These are phyloP conservation scores for Limnephilus marmoratus DNA, from an alignment of 2,888 invertebrate species.

Conservation along the genomic window DNA sequence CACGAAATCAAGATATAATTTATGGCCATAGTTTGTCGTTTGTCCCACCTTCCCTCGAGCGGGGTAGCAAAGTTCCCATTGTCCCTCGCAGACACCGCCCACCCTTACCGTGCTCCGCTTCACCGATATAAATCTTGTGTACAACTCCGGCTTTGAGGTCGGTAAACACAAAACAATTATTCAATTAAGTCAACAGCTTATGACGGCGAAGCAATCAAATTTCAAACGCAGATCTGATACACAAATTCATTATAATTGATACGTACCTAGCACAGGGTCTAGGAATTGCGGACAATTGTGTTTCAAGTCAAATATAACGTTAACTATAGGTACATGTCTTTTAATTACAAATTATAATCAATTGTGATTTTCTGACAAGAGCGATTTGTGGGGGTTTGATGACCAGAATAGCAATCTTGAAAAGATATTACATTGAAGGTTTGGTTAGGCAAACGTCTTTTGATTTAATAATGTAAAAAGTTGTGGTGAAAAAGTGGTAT, in stretches of 20 bases:
- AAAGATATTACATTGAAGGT: too few relatives aligned
- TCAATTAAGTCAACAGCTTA: constrained; percentile 9
- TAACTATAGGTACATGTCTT: background rate
- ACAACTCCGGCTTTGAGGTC: constrained; percentile 20
- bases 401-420: too few relatives aligned
- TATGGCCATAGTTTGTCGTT: constrained; percentile 23
- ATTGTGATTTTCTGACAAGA: background rate
- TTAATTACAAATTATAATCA: background rate
- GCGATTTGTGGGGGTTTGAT: background rate
- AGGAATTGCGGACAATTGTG: background rate
- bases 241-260: background rate
- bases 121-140: constrained; percentile 25
- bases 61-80: background rate
- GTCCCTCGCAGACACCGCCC: constrained; percentile 9
- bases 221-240: background rate
- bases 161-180: constrained; percentile 31
- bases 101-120: background rate
- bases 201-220: constrained; percentile 14
- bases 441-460: too few relatives aligned
- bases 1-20: constrained; percentile 36
- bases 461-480: too few relatives aligned
- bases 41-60: background rate
- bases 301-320: background rate
- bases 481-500: too few relatives aligned
- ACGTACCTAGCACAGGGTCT: background rate